Evolutionary conservation across 1,140 invertebrate genomes (phyloP), one percentile per base, ranked within the genome.

Genomic region (Harlomillsia oculata): DNA sequence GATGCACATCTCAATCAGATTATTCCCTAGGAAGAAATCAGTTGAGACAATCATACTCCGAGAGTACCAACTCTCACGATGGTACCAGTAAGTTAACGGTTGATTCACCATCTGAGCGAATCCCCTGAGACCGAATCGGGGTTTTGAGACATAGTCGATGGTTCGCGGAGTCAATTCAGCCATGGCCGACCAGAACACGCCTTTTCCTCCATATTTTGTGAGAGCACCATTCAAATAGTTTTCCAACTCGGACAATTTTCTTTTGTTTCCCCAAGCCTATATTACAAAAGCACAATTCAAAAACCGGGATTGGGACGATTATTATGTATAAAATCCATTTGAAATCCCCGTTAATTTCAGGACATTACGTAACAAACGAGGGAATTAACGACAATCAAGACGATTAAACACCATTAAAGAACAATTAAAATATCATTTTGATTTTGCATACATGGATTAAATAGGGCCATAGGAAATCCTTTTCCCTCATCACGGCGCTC

Each of bases 21-120:
- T 81, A 62, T 81, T 86, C 11, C 81, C 83, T 8, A 86, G 72
- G 68, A 85, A 87, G 70, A 84, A 89, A 69, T 89, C 86, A 1
- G 79, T 81, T 0, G 85, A 79, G 0, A 87, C 75, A 29, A 87
- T 81, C 65, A 85, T 87, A 3, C 40, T 30, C 13, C 54, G 43
- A 5, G 62, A 60, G 30, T 60, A 64, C 82, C 79, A 56, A 77
- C 75, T 4, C 77, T 71, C 67, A 77, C 77, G 79, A 80, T 87
- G 66, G 58, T 84, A 78, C 70, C 83, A 82, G 23, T 70, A 69
- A 0, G 82, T 85, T 11, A 55, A 72, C 58, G 82, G 77, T 37
- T 76, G 69, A 68, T 87, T 87, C 13, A 84, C 77, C 0, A 69
- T 70, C 60, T 86, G 77, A 0, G 85, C 84, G 66, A 85, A 76